Base-by-base conservation (phyloP, 2,113 vertebrate genomes). In the Phaethornis superciliosus region DNA sequence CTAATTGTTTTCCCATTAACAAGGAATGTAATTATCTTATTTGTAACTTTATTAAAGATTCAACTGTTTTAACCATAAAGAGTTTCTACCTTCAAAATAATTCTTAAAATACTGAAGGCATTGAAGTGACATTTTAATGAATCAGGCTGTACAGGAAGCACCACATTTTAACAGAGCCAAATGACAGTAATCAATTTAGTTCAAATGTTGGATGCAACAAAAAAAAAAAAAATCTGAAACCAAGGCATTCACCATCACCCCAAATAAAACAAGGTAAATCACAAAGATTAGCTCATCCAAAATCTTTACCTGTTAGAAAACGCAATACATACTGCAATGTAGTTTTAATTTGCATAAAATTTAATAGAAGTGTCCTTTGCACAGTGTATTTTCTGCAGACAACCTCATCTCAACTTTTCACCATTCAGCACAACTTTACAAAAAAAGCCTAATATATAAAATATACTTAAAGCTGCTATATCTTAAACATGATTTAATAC, bases 371-470 rank as follows among this genome's bases (percentile, higher is more conserved):
- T 42, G 81, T 80, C 82, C 65, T 88, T n/a, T 81, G 94, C 93
- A 88, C 65, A 87, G 94, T 1, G 72, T 55, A 24, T 82, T 92
- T 95, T 85, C 91, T 91, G 81, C 85, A 93, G 92, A 83, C 81
- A 46, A 71, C 87, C 90, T 95, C 95, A 79, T 81, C 88, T 95
- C 74, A 89, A 42, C 91, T 85, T 92, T 87, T 92, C 72, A 86
- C 96, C 81, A 80, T 33, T 91, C 81, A 91, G 88, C 94, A 93
- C 71, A 94, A 87, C 95, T 96, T 97, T 91, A 95, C 95, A 96
- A 97, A 96, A 96, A 40, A 97, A 98, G 97, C 97, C 82, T 81
- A 96, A 88, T 80, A 95, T 97, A 97, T 51, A 98, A 98, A 97
- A 97, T 95, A 97, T 88, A 95, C 84, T 96, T 70, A 85, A 97